Base-by-base conservation (phyloP, 2,888 invertebrate species). In the Drosophila tripunctata region DNA sequence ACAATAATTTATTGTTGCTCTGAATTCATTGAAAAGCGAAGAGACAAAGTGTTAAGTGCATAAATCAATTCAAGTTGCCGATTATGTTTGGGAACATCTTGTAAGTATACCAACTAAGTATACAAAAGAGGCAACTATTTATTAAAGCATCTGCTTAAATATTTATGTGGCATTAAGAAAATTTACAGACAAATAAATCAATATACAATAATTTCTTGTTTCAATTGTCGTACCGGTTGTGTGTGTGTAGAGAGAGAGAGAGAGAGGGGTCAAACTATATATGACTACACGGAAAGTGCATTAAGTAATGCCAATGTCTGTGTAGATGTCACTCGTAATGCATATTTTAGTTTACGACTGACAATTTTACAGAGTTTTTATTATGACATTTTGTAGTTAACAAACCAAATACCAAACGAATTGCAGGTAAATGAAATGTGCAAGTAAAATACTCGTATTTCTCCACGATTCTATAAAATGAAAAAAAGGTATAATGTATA, bases 91-190 rank as follows among this genome's bases (percentile, higher is more conserved):
- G 38, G 47, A 56, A 75, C 51, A 57, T 73, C 55, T 66, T 57
- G 33, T 44, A 58, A 69, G 65, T 43, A 56, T 33, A 45, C 31
- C 41, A 71, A 30, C 51, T 64, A 64, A 48, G 27, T 44, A 2
- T 15, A 38, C 36, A n/a, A 57, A 30, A 40, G 19, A 31, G 38
- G n/a, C 60, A 68, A 51, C 70, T 69, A 69, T 69, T 58, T 57
- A 75, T 58, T 68, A 63, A 75, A 43, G 75, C 65, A 55, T 54
- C 50, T 45, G 33, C 27, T 54, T 75, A 68, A 68, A 70, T 63
- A 78, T 82, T 75, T 75, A 70, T 77, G 67, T 62, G 43, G 71
- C 79, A 78, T 78, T 82, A 78, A 50, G 60, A 60, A 52, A 80
- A 73, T 77, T 64, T 76, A 73, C 30, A 38, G 43, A 55, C 22